A percentile compares a stretch with the other conserved stretches of the same genome.
These are phyloP conservation scores for Himalopsyche anomala DNA, from an alignment of 2,888 invertebrate genomes.

Conservation along the genomic window DNA sequence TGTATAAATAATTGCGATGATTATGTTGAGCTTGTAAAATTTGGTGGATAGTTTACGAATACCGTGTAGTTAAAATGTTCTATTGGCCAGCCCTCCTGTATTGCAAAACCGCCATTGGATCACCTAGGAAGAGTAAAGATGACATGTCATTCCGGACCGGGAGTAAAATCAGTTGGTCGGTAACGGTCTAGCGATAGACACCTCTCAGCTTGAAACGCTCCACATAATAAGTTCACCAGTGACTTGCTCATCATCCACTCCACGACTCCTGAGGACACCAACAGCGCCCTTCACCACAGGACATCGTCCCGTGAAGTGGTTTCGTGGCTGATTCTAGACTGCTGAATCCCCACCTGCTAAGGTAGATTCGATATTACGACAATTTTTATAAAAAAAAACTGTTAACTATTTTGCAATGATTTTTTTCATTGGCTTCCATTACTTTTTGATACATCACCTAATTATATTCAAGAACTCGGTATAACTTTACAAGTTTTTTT, in stretches of 20 bases:
- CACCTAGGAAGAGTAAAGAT: background rate
- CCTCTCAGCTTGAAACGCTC: background rate
- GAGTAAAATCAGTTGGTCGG: slow-evolving; percentile 3
- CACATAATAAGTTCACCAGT: background rate
- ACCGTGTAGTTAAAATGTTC: background rate
- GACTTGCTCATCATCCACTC: background rate
- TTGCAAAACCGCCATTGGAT: background rate
- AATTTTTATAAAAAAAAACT: too few relatives aligned
- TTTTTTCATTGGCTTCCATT: too few relatives aligned
- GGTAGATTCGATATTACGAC: background rate
- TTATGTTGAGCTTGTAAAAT: too few relatives aligned
- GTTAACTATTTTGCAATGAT: too few relatives aligned
- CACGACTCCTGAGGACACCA: background rate
- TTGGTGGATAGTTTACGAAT: background rate
- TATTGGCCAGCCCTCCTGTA: slow-evolving; percentile 26
- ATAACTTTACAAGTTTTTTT: too few relatives aligned
- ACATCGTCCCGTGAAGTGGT: background rate
- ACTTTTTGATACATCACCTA: too few relatives aligned
- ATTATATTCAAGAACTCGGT: too few relatives aligned
- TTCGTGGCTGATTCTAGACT: background rate
- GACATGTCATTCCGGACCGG: background rate
- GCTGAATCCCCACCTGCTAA: background rate
- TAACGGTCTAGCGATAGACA: background rate
- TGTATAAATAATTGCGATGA: too few relatives aligned
- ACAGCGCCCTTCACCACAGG: background rate